Conservation (phyloP, 2,888 invertebrate species). For the Aradus depressus region DNA sequence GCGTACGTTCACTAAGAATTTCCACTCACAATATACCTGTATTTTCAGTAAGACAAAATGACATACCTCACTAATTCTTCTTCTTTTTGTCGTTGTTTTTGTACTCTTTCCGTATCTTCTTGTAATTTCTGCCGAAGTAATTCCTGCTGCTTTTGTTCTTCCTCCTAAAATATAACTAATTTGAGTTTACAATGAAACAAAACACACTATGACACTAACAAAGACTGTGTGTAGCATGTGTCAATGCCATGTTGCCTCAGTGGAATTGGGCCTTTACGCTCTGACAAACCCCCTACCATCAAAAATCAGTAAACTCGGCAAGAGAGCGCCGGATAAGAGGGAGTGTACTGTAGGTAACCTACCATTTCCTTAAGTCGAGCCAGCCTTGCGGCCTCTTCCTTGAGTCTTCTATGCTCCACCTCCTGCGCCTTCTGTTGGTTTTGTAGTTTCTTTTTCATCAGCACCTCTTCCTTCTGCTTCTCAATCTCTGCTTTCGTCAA, state of each 20-base stretch:
- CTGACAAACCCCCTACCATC: no score
- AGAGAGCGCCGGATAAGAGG: no score
- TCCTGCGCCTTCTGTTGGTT: conserved; percentile 5
- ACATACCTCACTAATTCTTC: no score
- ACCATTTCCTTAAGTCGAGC: conserved; percentile 13
- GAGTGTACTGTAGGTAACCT: no score
- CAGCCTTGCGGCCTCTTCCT: conserved; percentile 10
- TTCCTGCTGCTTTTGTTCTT: conserved; percentile 9
- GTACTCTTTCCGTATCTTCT: conserved; percentile 6
- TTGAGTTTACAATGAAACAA: no score
- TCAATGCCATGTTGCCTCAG: no score
- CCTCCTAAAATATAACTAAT: conserved; percentile 1
- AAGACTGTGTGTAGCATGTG: no score
- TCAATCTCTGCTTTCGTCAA: conserved; percentile 3
- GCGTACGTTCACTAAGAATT: not conserved
- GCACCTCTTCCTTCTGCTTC: conserved; percentile 6
- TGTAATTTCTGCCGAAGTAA: conserved; percentile 8
- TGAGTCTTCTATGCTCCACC: conserved; percentile 4
- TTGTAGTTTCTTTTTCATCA: conserved; percentile 5
- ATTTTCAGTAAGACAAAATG: no score
- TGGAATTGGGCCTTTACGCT: no score
- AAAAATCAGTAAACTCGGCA: no score
- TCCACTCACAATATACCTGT: no score
- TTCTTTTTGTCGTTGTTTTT: conserved; percentile 9
- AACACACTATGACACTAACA: no score